Evolutionary conservation across 2,888 invertebrate species (phyloP), one percentile per base, ranked within the genome.

Genomic region (Caenorhabditis sulstoni): DNA sequence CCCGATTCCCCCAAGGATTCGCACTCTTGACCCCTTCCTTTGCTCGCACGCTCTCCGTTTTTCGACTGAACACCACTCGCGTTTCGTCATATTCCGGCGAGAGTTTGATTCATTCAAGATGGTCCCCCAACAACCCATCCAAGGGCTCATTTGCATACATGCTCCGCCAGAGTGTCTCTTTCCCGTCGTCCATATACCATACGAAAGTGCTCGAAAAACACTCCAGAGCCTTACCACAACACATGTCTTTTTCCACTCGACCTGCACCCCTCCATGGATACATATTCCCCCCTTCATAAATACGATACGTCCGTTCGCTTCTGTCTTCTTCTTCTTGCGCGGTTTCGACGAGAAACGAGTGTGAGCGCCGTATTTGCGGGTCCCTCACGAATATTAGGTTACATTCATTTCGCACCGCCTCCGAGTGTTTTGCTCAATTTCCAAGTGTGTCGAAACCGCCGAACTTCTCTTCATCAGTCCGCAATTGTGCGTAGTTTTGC

Each of bases 1-100:
- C 7, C 16, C 41, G 49, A 37, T 45, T 44, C 61, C 64, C 74
- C 74, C 66, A 66, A 59, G 65, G 55, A 71, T 57, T 71, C 37
- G 29, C 29, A 29, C 7, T 29, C n/a, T 18, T 20, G 14, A 7
- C 22, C 37, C 29, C 16, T 53, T 3, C 8, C 22, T 5, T n/a
- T 23, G 16, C 55, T 5, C 55, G 18, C 37, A 16, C n/a, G 7
- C 12, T 18, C 55, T 55, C 55, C 83, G 50, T 2, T 55, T 39
- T 61, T 61, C 45, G 53, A 23, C 16, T 11, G 44, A 52, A 68
- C 59, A 50, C 59, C n/a, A n/a, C n/a, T n/a, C n/a, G 70, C 77
- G 79, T 83, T 78, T 90, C 88, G 91, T 91, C 71, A 71, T 66
- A 66, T 57, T 61, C 53, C 41, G n/a, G 29, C 29, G 29, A n/a